Conservation (phyloP, 2,797 vertebrate genomes). For the Tragelaphus oryx region DNA sequence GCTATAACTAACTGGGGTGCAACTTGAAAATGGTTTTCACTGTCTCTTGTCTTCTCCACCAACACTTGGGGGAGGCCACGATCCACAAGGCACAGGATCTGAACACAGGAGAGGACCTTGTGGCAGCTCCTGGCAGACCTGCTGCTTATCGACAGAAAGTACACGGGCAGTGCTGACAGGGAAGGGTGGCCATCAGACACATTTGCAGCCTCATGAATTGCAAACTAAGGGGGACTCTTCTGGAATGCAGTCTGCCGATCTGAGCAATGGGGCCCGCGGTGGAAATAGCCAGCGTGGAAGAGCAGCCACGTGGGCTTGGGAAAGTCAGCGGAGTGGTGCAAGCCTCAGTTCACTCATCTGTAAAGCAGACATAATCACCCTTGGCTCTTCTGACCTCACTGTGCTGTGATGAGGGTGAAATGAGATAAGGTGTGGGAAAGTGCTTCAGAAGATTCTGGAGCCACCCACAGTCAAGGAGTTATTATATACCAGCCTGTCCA, state of each 20-base stretch:
- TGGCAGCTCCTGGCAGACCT: conserved; percentile 42
- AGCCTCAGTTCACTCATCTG: conserved; percentile 63
- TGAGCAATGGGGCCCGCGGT: neutral
- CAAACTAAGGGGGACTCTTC: conserved; percentile 27
- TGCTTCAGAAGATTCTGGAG: conserved; percentile 48
- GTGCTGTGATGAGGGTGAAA: conserved; percentile 54
- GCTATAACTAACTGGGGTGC: conserved; percentile 73
- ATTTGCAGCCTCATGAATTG: conserved; percentile 39
- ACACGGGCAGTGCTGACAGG: conserved; percentile 13
- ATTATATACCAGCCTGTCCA: conserved; percentile 41
- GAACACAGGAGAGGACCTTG: conserved; percentile 15
- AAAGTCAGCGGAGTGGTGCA: neutral
- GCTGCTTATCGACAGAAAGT: conserved; percentile 55
- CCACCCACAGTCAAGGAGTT: conserved; percentile 59
- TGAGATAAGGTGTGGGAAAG: conserved; percentile 72
- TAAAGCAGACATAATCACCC: conserved; percentile 61
- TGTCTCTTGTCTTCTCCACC: conserved; percentile 35
- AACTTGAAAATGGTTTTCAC: conserved; percentile 32
- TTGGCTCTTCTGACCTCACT: conserved; percentile 64
- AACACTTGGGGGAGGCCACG: neutral
- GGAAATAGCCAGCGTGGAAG: neutral
- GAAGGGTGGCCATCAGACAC: conserved; percentile 48
- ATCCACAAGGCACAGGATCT: neutral
- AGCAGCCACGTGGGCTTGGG: conserved; percentile 42
- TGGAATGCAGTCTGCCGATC: conserved; percentile 29